These are phyloP conservation scores for Trissolcus japonicus DNA, from an alignment of 2,888 invertebrate genomes.

Conservation along the genomic window DNA sequence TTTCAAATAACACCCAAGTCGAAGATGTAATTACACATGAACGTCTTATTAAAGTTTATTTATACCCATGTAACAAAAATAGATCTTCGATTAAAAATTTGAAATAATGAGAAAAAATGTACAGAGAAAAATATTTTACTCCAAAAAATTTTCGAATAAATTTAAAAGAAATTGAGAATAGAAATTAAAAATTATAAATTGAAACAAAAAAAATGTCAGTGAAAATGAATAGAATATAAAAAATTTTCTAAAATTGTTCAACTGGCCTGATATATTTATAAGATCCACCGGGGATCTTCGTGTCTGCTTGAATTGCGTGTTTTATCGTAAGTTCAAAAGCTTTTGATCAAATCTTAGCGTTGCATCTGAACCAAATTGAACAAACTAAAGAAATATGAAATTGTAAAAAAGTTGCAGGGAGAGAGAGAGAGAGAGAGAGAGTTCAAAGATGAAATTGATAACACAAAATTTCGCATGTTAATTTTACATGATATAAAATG, in stretches of 20 bases:
- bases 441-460: not conserved
- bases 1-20: too few species aligned
- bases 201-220: not conserved
- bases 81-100: too few species aligned
- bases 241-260: conserved; percentile 1
- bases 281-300: conserved; percentile 1
- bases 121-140: too few species aligned
- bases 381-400: conserved; percentile 3
- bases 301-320: conserved; percentile 13
- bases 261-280: conserved; percentile 9
- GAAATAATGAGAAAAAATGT: too few species aligned
- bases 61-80: too few species aligned
- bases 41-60: too few species aligned
- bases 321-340: conserved; percentile 7
- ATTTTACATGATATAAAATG: not conserved
- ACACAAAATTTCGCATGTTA: not conserved
- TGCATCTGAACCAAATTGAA: conserved; percentile 2
- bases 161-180: not conserved
- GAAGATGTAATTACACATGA: too few species aligned
- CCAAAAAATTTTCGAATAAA: not conserved
- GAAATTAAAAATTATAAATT: not conserved
- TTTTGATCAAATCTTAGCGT: conserved; percentile 8
- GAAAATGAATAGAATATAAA: not conserved
- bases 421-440: too few species aligned
- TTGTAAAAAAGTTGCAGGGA: not conserved